Evolutionary conservation across 2,113 vertebrate genomes (phyloP).

Genomic region (Cygnus atratus): DNA sequence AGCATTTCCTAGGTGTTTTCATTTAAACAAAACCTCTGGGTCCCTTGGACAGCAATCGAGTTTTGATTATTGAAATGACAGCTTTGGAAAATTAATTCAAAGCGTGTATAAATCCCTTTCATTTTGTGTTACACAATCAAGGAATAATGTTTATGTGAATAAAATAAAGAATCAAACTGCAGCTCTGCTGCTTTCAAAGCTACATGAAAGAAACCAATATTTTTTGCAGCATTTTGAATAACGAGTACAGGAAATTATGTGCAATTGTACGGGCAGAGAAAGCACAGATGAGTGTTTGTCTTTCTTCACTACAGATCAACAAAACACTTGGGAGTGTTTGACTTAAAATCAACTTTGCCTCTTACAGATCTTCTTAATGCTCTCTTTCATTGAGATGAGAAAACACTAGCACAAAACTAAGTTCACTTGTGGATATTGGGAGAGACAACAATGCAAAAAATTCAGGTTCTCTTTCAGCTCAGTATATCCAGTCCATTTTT

Average conservation of each 20-base stretch:
- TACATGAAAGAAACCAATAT: neutral
- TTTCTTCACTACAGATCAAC: neutral
- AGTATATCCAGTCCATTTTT: neutral
- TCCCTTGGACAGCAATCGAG: neutral
- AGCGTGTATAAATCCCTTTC: neutral
- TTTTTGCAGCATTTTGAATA: neutral
- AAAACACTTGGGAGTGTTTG: neutral
- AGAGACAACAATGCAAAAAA: neutral
- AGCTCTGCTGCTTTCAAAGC: neutral
- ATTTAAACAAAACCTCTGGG: neutral
- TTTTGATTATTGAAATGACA: neutral
- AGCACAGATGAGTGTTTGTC: neutral
- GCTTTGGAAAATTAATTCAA: neutral
- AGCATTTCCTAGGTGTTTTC: neutral
- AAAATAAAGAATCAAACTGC: neutral
- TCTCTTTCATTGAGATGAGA: neutral
- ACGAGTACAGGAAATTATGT: neutral
- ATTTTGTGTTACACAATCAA: neutral
- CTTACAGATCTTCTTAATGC: neutral
- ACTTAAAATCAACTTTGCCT: neutral
- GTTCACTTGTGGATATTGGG: neutral
- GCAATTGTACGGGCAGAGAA: neutral
- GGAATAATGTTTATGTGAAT: neutral
- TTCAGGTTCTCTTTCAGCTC: neutral
- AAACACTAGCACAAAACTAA: neutral